Percentiles rank a stretch among this genome's conserved stretches.
Evolutionary conservation across 2,113 vertebrate species (phyloP).

Genomic region (Psettodes erumei): DNA sequence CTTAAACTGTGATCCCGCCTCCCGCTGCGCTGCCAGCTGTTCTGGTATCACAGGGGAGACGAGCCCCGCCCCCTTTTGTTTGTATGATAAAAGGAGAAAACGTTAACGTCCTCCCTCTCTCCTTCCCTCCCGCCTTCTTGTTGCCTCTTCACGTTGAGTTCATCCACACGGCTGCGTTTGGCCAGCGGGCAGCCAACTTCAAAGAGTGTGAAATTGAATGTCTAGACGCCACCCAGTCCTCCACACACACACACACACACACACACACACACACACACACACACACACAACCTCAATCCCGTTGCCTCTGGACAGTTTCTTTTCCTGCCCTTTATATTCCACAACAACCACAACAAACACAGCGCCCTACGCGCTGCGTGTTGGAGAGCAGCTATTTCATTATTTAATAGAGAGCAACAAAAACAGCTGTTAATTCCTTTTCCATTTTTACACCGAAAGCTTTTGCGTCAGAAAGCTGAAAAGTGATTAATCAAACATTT

Average conservation of each 20-base stretch:
- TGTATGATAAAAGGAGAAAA: neutral
- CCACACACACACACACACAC: constrained; percentile 15
- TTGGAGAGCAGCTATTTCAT: neutral
- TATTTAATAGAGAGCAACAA: neutral
- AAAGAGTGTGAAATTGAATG: constrained; percentile 70
- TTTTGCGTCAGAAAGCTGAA: too few species aligned
- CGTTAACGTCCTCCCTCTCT: neutral
- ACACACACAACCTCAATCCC: neutral
- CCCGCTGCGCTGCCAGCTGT: neutral
- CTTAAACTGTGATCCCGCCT: too few species aligned
- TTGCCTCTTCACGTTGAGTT: constrained; percentile 41
- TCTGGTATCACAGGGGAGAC: neutral
- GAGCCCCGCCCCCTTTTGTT: neutral
- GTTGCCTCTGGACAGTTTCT: constrained; percentile 8
- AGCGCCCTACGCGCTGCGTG: neutral
- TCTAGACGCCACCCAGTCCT: constrained; percentile 57
- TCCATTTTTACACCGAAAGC: too few species aligned
- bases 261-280: constrained; percentile 9
- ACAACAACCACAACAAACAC: constrained; percentile 5
- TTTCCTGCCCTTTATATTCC: neutral
- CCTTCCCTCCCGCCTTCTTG: neutral
- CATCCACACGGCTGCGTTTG: constrained; percentile 39
- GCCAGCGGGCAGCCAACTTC: constrained; percentile 61
- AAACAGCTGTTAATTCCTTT: neutral
- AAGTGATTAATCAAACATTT: too few species aligned